These are phyloP conservation scores for Tetrapedia diversipes DNA, from an alignment of 2,888 invertebrate genomes.

Conservation along the genomic window DNA sequence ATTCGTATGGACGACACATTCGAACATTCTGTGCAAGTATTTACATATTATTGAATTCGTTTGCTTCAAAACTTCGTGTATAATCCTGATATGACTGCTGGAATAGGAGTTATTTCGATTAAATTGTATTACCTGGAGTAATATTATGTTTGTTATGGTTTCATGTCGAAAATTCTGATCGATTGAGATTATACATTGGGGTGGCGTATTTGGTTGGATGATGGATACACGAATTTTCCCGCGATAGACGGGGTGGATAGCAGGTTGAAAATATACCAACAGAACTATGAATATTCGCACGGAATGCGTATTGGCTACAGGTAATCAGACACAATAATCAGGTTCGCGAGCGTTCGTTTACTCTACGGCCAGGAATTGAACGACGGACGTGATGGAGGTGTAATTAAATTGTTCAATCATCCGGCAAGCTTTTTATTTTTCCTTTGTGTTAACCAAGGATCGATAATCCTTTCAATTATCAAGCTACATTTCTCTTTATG, in stretches of 20 bases:
- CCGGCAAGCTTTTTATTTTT: slow-evolving; percentile 5
- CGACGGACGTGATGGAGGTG: slow-evolving; percentile 41
- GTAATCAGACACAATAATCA: slow-evolving; percentile 48
- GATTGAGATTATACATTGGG: slow-evolving; percentile 4
- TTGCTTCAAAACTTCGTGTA: no score
- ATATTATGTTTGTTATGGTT: not conserved
- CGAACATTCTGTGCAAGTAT: no score
- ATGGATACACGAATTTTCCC: slow-evolving; percentile 19
- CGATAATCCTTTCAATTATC: not conserved
- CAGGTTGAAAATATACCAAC: slow-evolving; percentile 34
- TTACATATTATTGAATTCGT: no score
- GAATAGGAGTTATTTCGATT: not conserved
- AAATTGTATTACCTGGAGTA: not conserved
- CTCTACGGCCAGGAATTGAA: slow-evolving; percentile 43
- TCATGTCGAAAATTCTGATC: not conserved
- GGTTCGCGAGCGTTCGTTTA: slow-evolving; percentile 43
- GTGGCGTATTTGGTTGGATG: slow-evolving; percentile 3
- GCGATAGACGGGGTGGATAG: slow-evolving; percentile 19
- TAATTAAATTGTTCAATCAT: slow-evolving; percentile 31
- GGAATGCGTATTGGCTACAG: slow-evolving; percentile 29
- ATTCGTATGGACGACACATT: no score
- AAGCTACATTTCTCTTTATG: not conserved
- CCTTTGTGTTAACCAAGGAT: not conserved
- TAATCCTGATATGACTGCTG: no score
- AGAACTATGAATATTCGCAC: slow-evolving; percentile 32